Conservation (phyloP, 2,888 invertebrate species). For the Sepioteuthis lessoniana region DNA sequence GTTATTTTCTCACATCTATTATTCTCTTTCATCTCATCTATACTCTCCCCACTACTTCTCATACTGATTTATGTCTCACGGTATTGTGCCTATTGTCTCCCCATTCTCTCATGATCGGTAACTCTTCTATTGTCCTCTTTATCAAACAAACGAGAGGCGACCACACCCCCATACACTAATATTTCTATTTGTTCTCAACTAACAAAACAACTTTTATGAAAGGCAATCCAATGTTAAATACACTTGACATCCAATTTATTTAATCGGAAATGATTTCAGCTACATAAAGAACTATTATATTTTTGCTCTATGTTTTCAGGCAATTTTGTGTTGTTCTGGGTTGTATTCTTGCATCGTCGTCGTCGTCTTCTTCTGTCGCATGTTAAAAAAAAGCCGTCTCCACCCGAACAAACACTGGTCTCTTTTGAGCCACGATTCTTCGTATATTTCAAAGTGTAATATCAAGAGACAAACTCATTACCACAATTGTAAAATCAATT, state of each 20-base stretch:
- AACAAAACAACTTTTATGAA: background rate
- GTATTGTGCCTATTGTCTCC: background rate
- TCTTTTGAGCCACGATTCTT: background rate
- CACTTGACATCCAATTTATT: conserved; percentile 33
- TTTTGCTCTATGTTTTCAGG: background rate
- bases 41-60: background rate
- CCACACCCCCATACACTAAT: background rate
- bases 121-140: background rate
- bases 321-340: background rate
- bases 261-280: background rate
- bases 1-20: background rate
- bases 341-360: background rate
- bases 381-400: background rate
- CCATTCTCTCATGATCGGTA: background rate
- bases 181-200: background rate
- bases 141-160: background rate
- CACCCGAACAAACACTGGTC: background rate
- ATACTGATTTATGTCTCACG: background rate
- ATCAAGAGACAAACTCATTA: background rate
- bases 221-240: background rate
- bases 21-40: background rate
- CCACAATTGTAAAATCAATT: background rate
- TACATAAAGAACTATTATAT: background rate
- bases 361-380: background rate
- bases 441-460: background rate